phyloP scores from a whole-genome alignment of 2,888 invertebrate species.

The Nezara viridula region DNA sequence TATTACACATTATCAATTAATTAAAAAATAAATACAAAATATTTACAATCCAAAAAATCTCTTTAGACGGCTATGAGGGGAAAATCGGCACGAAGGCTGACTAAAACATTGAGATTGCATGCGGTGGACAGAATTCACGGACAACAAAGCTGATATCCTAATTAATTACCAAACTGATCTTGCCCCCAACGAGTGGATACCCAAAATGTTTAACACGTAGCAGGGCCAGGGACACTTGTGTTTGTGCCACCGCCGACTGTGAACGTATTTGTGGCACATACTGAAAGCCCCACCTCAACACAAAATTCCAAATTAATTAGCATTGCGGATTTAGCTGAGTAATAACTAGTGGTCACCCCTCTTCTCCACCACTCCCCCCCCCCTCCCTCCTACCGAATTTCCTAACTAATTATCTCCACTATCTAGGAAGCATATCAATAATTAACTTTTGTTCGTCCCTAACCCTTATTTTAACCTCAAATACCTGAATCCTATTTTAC shows the following conservation, averaged over 20 bases:
- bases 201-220: slow-evolving; percentile 30
- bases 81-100: background rate
- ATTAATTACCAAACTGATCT: slow-evolving; percentile 39
- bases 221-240: background rate
- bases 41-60: background rate
- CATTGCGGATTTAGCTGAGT: slow-evolving; percentile 58
- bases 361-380: background rate
- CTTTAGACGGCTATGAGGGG: background rate
- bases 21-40: background rate
- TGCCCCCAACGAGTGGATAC: background rate
- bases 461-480: background rate
- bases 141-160: slow-evolving; percentile 3
- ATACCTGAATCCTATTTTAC: background rate
- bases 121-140: background rate
- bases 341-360: slow-evolving; percentile 53
- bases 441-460: background rate
- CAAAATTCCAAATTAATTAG: slow-evolving; percentile 61
- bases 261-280: slow-evolving; percentile 18
- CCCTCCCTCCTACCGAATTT: slow-evolving; percentile 15
- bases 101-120: background rate
- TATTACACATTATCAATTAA: background rate
- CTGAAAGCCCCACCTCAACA: slow-evolving; percentile 30
- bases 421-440: slow-evolving; percentile 43
- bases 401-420: slow-evolving; percentile 53
- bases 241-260: background rate